Base-by-base conservation (phyloP, 2,888 invertebrate species). In the Ophion obscuratus region DNA sequence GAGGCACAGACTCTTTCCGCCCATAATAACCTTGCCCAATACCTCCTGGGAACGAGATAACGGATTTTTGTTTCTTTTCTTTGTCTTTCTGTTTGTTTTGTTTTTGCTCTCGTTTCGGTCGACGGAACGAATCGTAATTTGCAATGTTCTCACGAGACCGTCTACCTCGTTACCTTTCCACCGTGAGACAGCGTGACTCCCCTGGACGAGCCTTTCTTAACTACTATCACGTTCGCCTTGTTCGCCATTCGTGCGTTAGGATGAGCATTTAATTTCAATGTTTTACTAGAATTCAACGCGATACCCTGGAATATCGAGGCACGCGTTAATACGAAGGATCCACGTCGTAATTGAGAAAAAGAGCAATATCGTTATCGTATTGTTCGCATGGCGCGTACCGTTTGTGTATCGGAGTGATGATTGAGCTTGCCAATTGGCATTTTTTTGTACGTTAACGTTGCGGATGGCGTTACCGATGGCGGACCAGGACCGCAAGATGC, bases 141-240 rank as follows among this genome's bases (percentile, higher is more conserved):
- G 64, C 24, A 47, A 59, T 59, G n/a, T 71, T 76, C 40, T 78
- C 61, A 78, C 78, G 68, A 76, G 57, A 78, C 67, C 73, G 62
- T 66, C 73, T 53, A 73, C 73, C 66, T 57, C 57, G 73, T 86
- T 90, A 93, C 93, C 90, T 94, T 94, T 88, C 92, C 93, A 80
- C 91, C 92, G 62, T 91, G 93, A 66, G 93, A 92, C 76, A 94
- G 88, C n/a, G 92, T 93, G 57, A 94, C 92, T 68, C 95, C 95
- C 90, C 95, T 93, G 44, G 95, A 93, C 31, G 95, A 94, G 64
- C 95, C 95, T 91, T 96, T 96, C 90, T 95, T 95, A 40, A 96
- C 95, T 31, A 96, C 95, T 88, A 96, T 96, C 36, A 96, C 95
- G 90, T 95, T 96, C 75, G 95, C 95, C 92, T 96, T 96, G 36